A percentile compares a stretch with the other conserved stretches of the same genome.
These are phyloP conservation scores for Lithobates pipiens DNA, from an alignment of 2,797 vertebrate species.

Conservation along the genomic window DNA sequence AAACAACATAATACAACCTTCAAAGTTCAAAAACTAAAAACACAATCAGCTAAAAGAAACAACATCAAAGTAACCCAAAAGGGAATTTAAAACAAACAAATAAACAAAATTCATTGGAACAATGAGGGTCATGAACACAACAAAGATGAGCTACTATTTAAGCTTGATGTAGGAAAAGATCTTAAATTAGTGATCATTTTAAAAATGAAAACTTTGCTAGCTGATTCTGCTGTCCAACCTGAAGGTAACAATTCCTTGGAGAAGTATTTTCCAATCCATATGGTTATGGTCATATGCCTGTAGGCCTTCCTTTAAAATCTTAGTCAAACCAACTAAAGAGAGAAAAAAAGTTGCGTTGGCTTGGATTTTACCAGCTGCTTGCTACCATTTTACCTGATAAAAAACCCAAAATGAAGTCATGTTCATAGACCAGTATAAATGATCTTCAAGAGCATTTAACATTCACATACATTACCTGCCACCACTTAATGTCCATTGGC, in stretches of 20 bases:
- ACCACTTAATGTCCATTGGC: no score
- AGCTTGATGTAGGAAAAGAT: constrained; percentile 2
- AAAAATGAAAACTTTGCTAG: not conserved
- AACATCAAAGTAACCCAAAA: constrained; percentile 51
- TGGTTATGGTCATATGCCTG: no score
- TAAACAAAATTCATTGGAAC: constrained; percentile 37
- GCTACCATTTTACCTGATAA: no score
- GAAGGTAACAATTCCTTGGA: not conserved
- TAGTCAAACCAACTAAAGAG: no score
- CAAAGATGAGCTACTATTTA: constrained; percentile 33
- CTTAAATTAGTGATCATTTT: not conserved
- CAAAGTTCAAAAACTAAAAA: constrained; percentile 45
- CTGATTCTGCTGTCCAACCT: not conserved
- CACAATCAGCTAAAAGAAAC: constrained; percentile 15
- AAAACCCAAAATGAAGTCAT: no score
- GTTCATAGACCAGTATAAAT: no score
- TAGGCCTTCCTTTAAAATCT: no score
- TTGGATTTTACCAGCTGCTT: no score
- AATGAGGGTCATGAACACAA: constrained; percentile 34
- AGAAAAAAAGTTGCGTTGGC: no score
- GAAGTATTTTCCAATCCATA: no score
- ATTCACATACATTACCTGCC: no score
- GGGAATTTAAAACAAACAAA: constrained; percentile 42
- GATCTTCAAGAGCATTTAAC: no score
- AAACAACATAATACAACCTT: constrained; percentile 47